Evolutionary conservation across 2,888 invertebrate genomes (phyloP), one percentile per base, ranked within the genome.

Genomic region (Tetragonisca angustula): DNA sequence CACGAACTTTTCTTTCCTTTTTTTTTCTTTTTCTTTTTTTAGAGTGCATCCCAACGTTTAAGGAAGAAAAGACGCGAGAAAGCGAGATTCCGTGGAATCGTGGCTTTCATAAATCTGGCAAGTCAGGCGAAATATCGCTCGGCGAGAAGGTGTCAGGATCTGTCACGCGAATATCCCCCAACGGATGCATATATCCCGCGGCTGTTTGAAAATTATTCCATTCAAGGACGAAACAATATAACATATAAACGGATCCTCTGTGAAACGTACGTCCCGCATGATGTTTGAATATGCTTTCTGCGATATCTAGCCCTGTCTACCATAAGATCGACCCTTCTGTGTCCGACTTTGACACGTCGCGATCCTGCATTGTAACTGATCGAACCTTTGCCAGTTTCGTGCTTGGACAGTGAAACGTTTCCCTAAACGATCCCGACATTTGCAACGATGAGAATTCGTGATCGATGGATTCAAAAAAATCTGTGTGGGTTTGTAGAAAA

Each of bases 121-220:
- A 43, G 43, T 43, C 43, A 11, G n/a, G 32, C n/a, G 19, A 52
- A n/a, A 52, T 52, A 36, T 24, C 1, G 17, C 50, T 36, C 0
- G 64, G 27, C 27, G 62, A n/a, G 62, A 62, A n/a, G 32, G 17
- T 50, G 61, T 62, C 62, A 36, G 24, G 3, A 64, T 52, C 36
- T 54, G 74, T 74, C 64, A 43, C 64, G 24, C 5, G 24, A 6
- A n/a, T 64, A 5, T 52, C 52, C 52, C 52, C 43, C 52, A 5
- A 54, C 64, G 9, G 24, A 52, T 13, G 50, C 17, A 2, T 36
- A 4, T 65, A 65, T 32, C 65, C 54, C 24, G 64, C 74, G 64
- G 54, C 52, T 65, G 43, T 65, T 36, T 65, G 52, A 52, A 74
- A 74, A 65, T 74, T 74, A 74, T 64, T 54, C 74, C 32, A 36